Evolutionary conservation across 2,797 vertebrate species (phyloP).

Genomic region (Synanceia verrucosa): DNA sequence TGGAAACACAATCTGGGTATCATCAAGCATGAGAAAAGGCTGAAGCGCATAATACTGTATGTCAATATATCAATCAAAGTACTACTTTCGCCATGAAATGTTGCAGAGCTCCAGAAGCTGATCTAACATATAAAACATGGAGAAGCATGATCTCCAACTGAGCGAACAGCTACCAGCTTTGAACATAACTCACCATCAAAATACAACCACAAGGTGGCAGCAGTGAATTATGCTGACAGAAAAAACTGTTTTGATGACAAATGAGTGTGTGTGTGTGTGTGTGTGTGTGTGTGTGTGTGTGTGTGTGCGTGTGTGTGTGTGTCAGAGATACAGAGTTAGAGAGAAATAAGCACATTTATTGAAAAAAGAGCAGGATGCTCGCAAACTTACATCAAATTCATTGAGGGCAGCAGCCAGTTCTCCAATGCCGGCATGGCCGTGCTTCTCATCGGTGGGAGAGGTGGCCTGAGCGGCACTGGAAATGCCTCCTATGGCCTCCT

Average conservation of each 20-base stretch:
- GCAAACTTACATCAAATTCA: constrained; percentile 95
- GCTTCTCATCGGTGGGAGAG: constrained; percentile 94
- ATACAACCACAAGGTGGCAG: constrained; percentile 77
- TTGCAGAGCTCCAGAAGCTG: background rate
- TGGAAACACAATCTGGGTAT: background rate
- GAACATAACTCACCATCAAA: background rate
- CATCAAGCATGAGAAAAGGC: background rate
- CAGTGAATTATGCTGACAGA: constrained; percentile 20
- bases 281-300: no score
- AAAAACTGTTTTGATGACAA: background rate
- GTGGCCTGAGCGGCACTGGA: constrained; percentile 97
- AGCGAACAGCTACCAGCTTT: background rate
- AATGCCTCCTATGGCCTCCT: constrained; percentile 97
- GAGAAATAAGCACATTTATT: background rate
- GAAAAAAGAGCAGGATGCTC: background rate
- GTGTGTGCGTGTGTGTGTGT: no score
- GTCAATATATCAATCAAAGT: background rate
- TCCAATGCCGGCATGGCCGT: constrained; percentile 95
- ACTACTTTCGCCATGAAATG: background rate
- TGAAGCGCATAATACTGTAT: background rate
- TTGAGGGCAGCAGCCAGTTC: constrained; percentile 97
- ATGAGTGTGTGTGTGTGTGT: no score
- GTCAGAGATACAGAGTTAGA: background rate
- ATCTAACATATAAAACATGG: background rate
- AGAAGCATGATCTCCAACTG: background rate